Evolutionary conservation across 2,113 vertebrate species (phyloP).

Genomic region (Plectropomus leopardus): DNA sequence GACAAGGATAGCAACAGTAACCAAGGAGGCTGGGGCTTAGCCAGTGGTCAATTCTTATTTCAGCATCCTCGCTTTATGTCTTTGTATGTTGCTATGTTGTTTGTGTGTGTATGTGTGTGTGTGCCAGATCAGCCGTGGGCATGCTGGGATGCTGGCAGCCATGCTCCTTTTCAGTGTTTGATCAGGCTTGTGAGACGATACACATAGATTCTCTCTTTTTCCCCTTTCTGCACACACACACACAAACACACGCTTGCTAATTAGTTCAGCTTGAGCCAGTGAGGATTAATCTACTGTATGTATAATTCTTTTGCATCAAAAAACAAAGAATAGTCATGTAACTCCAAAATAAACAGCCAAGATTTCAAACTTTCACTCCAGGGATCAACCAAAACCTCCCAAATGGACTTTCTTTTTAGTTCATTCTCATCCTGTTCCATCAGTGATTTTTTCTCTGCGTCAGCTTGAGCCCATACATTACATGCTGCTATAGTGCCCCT

Average conservation of each 20-base stretch:
- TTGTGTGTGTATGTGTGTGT: constrained; percentile 13
- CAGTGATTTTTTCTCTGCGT: constrained; percentile 22
- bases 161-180: constrained; percentile 55
- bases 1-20: background rate
- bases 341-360: constrained; percentile 47
- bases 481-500: constrained; percentile 30
- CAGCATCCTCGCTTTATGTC: constrained; percentile 1
- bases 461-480: constrained; percentile 14
- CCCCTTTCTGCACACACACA: background rate
- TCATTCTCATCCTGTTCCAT: constrained; percentile 45
- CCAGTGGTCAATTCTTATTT: background rate
- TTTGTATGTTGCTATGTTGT: background rate
- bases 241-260: constrained; percentile 42
- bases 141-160: constrained; percentile 45
- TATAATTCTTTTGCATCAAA: constrained; percentile 30
- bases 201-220: background rate
- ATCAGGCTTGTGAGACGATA: constrained; percentile 50
- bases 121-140: constrained; percentile 37
- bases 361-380: constrained; percentile 46
- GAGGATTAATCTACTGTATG: constrained; percentile 8
- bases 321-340: constrained; percentile 16
- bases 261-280: constrained; percentile 32
- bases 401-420: background rate
- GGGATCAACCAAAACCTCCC: constrained; percentile 22
- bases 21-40: background rate